Base-by-base conservation (phyloP, 2,888 invertebrate genomes). In the Aphrophora alni region DNA sequence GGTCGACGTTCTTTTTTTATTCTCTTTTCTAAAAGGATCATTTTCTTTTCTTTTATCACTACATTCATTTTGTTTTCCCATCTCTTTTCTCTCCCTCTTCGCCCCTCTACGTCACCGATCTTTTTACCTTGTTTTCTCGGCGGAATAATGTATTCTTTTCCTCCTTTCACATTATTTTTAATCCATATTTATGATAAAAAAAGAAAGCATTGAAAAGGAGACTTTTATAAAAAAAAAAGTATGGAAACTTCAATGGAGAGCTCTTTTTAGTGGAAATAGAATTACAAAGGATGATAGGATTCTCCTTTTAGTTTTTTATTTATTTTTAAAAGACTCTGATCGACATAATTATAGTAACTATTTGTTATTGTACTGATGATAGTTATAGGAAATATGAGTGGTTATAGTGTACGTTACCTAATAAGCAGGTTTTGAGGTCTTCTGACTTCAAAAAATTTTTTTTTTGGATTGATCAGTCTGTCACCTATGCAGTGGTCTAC, bases 131-230 rank as follows among this genome's bases (percentile, higher is more conserved):
- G 44, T 44, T 44, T 44, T 44, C 72, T 33, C 68, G 33, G 24
- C 24, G 28, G 73, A 51, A 73, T 73, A 78, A 59, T 73, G 73
- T 73, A 73, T 78, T 73, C 72, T 78, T 73, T 78, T 21, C 59
- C 51, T 78, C 68, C 73, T 78, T 78, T 78, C 59, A 78, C 72
- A 78, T 78, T 78, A 78, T 78, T 78, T 78, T 78, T 78, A 78
- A 78, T 78, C 78, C 78, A 78, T 78, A 78, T 78, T 78, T 72
- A 78, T 73, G 73, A 78, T 73, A 78, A 73, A 78, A 78, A 71
- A 78, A 78, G 71, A 71, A 72, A 26, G 38, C 38, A 44, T 44
- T 44, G 14, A 44, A 44, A 17, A 44, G 44, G 44, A 44, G 44
- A 17, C 10, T 44, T 44, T 44, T 44, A 33, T 33, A 10, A 33